phyloP scores from a whole-genome alignment of 2,113 vertebrate genomes.

The Orcinus orca region DNA sequence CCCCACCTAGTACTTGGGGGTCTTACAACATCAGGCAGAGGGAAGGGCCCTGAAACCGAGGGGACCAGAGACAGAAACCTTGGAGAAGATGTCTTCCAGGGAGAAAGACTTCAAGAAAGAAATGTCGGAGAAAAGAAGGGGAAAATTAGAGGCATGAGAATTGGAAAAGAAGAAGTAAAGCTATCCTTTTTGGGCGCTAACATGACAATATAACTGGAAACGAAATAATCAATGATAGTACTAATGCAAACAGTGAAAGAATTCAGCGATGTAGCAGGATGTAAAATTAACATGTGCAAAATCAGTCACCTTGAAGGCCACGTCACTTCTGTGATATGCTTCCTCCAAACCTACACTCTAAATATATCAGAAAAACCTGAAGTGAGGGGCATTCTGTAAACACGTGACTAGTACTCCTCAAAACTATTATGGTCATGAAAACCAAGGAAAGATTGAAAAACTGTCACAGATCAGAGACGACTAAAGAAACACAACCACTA shows the following conservation, averaged over 20 bases:
- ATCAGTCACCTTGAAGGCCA: neutral
- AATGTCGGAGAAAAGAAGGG: neutral
- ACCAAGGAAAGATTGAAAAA: neutral
- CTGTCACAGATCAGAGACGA: neutral
- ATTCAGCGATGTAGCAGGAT: neutral
- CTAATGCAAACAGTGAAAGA: neutral
- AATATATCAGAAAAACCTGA: neutral
- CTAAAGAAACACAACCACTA: too few relatives aligned
- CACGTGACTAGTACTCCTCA: too few relatives aligned
- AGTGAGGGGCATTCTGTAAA: too few relatives aligned
- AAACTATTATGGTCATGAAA: neutral
- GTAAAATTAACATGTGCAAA: neutral
- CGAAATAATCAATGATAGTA: neutral
- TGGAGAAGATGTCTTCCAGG: neutral
- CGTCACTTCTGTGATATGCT: too few relatives aligned
- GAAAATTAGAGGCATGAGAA: neutral
- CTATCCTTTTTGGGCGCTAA: neutral
- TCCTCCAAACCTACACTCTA: neutral
- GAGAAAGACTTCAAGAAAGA: neutral
- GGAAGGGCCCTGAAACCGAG: neutral
- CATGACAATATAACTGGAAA: neutral
- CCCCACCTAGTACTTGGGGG: neutral
- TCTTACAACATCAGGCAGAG: rapidly evolving
- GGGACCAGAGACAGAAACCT: neutral
- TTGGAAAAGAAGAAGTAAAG: neutral